These are phyloP conservation scores for Glyphotaelius pellucidus DNA, from an alignment of 2,888 invertebrate genomes.

Conservation along the genomic window DNA sequence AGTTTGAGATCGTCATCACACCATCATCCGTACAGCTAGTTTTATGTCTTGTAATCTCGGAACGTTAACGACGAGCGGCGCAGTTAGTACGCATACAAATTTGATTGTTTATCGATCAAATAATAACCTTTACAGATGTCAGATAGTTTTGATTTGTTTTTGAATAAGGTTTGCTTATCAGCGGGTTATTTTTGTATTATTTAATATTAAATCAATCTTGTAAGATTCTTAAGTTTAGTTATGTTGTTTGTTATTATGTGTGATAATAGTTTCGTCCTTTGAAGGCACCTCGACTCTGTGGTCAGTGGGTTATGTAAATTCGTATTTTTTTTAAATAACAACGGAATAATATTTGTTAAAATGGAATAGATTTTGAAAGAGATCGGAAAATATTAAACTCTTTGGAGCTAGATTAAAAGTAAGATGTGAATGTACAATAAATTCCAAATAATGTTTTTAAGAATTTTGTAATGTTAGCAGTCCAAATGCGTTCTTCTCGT, in stretches of 20 bases:
- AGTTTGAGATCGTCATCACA: background rate
- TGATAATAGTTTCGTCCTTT: background rate
- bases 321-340: too few species aligned
- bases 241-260: background rate
- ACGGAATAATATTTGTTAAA: too few species aligned
- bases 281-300: background rate
- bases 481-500: too few species aligned
- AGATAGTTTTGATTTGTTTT: background rate
- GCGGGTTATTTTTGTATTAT: background rate
- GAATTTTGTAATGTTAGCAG: too few species aligned
- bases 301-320: background rate
- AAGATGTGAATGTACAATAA: too few species aligned
- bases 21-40: background rate
- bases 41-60: background rate
- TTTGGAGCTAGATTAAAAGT: too few species aligned
- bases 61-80: background rate
- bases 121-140: background rate
- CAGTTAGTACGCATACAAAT: slow-evolving; percentile 2
- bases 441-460: too few species aligned
- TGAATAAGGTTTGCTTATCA: background rate
- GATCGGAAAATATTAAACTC: too few species aligned
- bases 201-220: background rate
- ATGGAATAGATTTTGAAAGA: too few species aligned
- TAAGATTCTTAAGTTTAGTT: background rate
- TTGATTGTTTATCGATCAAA: slow-evolving; percentile 8